Evolutionary conservation across 2,888 invertebrate genomes (phyloP), one percentile per base, ranked within the genome.

Genomic region (Hirtodrosophila alboralis): DNA sequence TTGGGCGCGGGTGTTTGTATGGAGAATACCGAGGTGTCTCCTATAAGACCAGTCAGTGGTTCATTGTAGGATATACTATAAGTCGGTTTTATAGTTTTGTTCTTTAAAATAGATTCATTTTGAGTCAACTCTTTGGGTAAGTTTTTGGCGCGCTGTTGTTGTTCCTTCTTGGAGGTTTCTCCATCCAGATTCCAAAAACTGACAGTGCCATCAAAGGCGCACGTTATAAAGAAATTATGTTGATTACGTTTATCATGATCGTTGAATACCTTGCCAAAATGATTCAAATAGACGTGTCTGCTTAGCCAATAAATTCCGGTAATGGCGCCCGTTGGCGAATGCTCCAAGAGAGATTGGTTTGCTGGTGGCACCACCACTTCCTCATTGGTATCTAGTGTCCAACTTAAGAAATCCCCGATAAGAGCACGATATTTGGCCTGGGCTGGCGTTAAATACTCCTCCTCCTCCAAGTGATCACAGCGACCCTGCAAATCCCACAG

Each of bases 401-500:
- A 95, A 8, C 91, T 90, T 91, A 95, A 93, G 69, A 93, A 92
- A 28, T 92, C 92, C 56, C 92, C 92, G 91, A 95, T 93, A 10
- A 92, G 91, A 0, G 90, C 91, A 23, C 92, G 91, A 87, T 95
- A 94, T 71, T 92, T 93, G 75, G 92, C 92, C 88, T 94, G 94
- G 0, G 92, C 92, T 36, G 93, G 91, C 13, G 94, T 94, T 10
- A 94, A 84, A 8, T 93, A 92, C 85, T 93, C 92, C 41, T 93
- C 91, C 31, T 91, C 91, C 77, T 95, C 95, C 1, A 94, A 91
- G 64, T 92, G 92, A 67, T 93, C 92, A 16, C 94, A 90, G 71
- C 93, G 93, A 49, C 93, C 92, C 21, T 92, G 92, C 54, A 95
- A 90, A 87, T 95, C 94, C 95, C 95, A 95, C 34, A 95, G 78